These are phyloP conservation scores for Aulostomus chinensis DNA, from an alignment of 2,797 vertebrate genomes.

Conservation along the genomic window DNA sequence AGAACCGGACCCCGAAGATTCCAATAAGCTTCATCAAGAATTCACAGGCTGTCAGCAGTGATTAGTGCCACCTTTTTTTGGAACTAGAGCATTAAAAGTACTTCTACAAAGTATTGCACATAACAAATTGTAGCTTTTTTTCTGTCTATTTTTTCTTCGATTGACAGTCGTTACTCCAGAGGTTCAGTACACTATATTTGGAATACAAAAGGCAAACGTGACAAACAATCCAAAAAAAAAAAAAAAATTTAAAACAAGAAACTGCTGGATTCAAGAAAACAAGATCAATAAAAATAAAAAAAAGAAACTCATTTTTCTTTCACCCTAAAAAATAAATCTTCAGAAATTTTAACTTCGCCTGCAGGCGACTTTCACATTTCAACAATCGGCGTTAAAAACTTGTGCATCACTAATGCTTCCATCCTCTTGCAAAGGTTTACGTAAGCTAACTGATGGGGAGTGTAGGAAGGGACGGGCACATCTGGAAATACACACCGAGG, in stretches of 20 bases:
- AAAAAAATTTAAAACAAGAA: slow-evolving; percentile 52
- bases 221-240: slow-evolving; percentile 59
- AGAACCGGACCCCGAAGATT: slow-evolving; percentile 56
- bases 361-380: slow-evolving; percentile 63
- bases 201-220: slow-evolving; percentile 83
- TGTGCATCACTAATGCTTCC: slow-evolving; percentile 56
- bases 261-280: slow-evolving; percentile 46
- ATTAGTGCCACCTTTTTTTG: slow-evolving; percentile 53
- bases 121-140: slow-evolving; percentile 69
- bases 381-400: slow-evolving; percentile 63
- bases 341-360: slow-evolving; percentile 58
- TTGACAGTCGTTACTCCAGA: slow-evolving; percentile 70
- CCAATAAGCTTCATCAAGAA: slow-evolving; percentile 25
- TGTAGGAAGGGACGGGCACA: too few species aligned
- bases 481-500: too few species aligned
- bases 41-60: slow-evolving; percentile 49
- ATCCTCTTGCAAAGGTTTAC: slow-evolving; percentile 47
- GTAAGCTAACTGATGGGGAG: too few species aligned
- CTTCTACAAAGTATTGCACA: slow-evolving; percentile 81
- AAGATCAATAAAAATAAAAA: slow-evolving; percentile 36
- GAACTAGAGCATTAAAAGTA: too few species aligned
- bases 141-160: slow-evolving; percentile 49
- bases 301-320: slow-evolving; percentile 21
- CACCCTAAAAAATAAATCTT: slow-evolving; percentile 62
- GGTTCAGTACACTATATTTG: slow-evolving; percentile 70